phyloP scores from a whole-genome alignment of 2,113 vertebrate genomes.

The Cnemophilus loriae region DNA sequence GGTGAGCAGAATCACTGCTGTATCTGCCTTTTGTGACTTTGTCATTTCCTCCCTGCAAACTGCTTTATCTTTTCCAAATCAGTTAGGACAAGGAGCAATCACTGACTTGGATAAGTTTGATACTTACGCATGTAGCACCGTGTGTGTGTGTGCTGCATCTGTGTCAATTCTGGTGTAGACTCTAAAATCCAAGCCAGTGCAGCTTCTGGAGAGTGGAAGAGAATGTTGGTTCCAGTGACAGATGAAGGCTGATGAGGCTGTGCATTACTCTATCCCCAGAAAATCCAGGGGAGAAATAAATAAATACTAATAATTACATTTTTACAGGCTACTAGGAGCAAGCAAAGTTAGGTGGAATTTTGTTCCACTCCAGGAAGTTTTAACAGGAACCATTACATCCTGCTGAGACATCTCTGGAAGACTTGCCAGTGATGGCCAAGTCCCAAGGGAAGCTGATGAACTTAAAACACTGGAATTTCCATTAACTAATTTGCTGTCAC shows the following conservation, averaged over 20 bases:
- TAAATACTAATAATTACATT: background rate
- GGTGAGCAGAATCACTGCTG: background rate
- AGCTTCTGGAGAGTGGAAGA: background rate
- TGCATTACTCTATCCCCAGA: background rate
- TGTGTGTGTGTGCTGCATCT: background rate
- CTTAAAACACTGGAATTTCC: background rate
- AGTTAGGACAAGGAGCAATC: background rate
- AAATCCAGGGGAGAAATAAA: background rate
- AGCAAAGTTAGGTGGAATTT: background rate
- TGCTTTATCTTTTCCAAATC: background rate
- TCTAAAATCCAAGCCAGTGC: background rate
- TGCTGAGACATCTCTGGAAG: background rate
- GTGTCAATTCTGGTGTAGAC: background rate
- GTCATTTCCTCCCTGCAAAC: background rate
- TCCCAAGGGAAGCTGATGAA: background rate
- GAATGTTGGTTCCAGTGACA: background rate
- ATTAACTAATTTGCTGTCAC: background rate
- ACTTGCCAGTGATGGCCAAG: background rate
- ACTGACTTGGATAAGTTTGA: background rate
- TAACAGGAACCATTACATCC: background rate
- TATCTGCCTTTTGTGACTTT: background rate
- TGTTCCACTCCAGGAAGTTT: background rate
- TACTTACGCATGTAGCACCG: accelerated
- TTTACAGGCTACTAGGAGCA: background rate
- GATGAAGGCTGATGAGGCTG: background rate